Evolutionary conservation across 2,888 invertebrate genomes (phyloP), one percentile per base, ranked within the genome.

Genomic region (Bombylius major): DNA sequence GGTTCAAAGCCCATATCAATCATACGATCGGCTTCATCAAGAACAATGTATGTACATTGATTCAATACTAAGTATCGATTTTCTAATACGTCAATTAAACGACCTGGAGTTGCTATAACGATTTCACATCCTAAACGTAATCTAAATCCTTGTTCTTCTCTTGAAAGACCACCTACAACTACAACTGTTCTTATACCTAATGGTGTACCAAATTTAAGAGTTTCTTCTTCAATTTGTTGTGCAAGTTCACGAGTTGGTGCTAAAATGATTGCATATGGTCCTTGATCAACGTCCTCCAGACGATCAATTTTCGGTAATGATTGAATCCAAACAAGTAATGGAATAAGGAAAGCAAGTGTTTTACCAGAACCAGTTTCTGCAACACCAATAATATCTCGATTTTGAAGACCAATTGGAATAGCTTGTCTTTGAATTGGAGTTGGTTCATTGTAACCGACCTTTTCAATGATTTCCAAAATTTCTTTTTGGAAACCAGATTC

Each of bases 1-100:
- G 96, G 93, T 73, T 99, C 99, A 70, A 99, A 99, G 70, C 98
- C 98, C 92, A 99, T 97, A 79, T 99, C 98, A 75, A 99, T 96
- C 99, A 99, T 99, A 69, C 97, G 84, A 78, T 99, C 99, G 42
- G 99, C 99, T 78, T 95, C 91, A 67, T 93, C 92, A 54, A 92
- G 78, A 5, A 93, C 97, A 58, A 99, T 95, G 71, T 99, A 99
- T 0, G 99, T 98, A 74, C 99, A 99, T 68, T 98, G 92, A 72
- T 89, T 92, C 14, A 99, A 77, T 9, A 98, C 97, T 62, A 99
- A 78, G 72, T 99, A 99, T 58, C 97, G 82, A 75, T 99, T 99
- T 76, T 99, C 98, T 59, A 99, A 76, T 1, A 99, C 98, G 74
- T 99, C 99, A 61, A 99, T 95, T 49, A 99, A 81, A 82, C 99